phyloP scores from a whole-genome alignment of 1,140 invertebrate species.

The Tigriopus japonicus region DNA sequence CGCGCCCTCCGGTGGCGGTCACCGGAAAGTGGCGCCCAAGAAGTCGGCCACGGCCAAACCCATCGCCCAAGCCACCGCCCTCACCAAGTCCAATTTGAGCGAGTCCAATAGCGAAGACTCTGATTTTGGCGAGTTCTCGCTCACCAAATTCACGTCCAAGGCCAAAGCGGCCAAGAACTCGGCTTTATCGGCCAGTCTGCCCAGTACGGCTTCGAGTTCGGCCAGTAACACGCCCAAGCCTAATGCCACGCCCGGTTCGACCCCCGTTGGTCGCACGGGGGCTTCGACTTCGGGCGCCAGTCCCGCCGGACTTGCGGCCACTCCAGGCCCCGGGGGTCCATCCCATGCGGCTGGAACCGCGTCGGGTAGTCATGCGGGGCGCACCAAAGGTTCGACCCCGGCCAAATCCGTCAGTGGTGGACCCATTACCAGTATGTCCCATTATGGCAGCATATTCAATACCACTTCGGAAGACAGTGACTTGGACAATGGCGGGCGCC shows the following conservation, averaged over 20 bases:
- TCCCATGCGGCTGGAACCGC: too few relatives aligned
- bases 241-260: background rate
- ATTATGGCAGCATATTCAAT: too few relatives aligned
- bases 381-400: too few relatives aligned
- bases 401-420: too few relatives aligned
- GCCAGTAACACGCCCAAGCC: background rate
- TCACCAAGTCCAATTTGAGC: background rate
- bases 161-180: background rate
- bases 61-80: background rate
- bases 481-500: too few relatives aligned
- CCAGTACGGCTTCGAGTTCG: background rate
- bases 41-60: constrained; percentile 9
- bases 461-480: too few relatives aligned
- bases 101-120: background rate
- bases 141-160: constrained; percentile 1
- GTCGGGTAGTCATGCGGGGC: too few relatives aligned
- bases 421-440: too few relatives aligned
- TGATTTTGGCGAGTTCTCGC: constrained; percentile 9
- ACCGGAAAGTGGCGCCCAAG: constrained; percentile 5
- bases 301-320: background rate
- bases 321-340: too few relatives aligned
- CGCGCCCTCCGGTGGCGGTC: background rate
- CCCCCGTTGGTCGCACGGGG: too few relatives aligned
- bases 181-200: background rate
- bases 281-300: too few relatives aligned